These are phyloP conservation scores for Sarcophaga rosellei DNA, from an alignment of 2,888 invertebrate species.

Conservation along the genomic window DNA sequence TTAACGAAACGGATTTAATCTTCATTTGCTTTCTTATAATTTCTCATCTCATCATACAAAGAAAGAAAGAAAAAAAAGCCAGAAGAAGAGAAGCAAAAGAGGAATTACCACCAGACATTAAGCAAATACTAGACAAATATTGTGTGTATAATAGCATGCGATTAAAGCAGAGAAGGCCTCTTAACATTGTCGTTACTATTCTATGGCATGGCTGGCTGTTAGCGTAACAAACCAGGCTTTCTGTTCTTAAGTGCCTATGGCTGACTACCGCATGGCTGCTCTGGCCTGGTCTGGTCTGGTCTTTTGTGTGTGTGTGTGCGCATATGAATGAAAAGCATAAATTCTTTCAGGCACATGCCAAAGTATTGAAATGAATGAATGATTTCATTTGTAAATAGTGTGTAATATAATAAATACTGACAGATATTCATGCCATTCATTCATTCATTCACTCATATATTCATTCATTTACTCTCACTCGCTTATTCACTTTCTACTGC, in stretches of 20 bases:
- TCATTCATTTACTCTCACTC: not conserved
- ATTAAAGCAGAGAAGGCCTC: not conserved
- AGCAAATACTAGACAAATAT: slow-evolving; percentile 44
- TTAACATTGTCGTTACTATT: not conserved
- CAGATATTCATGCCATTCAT: not conserved
- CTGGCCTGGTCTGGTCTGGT: not conserved
- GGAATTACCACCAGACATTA: slow-evolving; percentile 57
- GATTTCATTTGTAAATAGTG: slow-evolving; percentile 57
- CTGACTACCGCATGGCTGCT: not conserved
- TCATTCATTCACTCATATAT: not conserved
- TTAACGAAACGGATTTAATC: slow-evolving; percentile 63
- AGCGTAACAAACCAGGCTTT: not conserved
- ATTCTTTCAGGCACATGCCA: slow-evolving; percentile 27
- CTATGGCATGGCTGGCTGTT: not conserved
- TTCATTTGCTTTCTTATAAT: slow-evolving; percentile 54
- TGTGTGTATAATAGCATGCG: not conserved
- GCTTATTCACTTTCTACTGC: not conserved
- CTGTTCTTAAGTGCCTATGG: not conserved
- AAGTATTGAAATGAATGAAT: slow-evolving; percentile 53
- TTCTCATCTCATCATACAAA: slow-evolving; percentile 28
- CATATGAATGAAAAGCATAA: slow-evolving; percentile 34
- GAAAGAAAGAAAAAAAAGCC: not conserved
- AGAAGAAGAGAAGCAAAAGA: not conserved
- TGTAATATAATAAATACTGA: slow-evolving; percentile 4
- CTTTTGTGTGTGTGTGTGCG: not conserved